phyloP scores from a whole-genome alignment of 2,797 vertebrate species.

The Micropoecilia bifurca region DNA sequence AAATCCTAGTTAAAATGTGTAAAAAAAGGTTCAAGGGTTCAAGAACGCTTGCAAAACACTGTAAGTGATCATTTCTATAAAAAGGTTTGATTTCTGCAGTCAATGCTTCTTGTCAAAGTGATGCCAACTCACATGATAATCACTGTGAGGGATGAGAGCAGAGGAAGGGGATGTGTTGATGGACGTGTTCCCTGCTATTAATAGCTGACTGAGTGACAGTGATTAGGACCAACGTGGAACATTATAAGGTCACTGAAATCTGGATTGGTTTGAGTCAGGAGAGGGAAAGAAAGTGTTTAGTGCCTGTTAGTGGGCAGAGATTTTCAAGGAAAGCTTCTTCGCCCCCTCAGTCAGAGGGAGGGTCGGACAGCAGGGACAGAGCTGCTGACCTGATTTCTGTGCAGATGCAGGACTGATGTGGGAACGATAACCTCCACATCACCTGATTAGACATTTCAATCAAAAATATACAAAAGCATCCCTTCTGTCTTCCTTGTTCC shows the following conservation, averaged over 20 bases:
- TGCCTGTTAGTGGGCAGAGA: not conserved
- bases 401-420: not conserved
- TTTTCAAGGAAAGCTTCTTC: not conserved
- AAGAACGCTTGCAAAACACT: not conserved
- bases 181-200: slow-evolving; percentile 31
- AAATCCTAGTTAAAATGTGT: not conserved
- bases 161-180: slow-evolving; percentile 6
- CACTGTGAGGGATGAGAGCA: not conserved
- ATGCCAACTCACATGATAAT: slow-evolving; percentile 6
- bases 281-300: not conserved
- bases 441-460: not conserved
- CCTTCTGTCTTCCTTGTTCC: slow-evolving; percentile 8
- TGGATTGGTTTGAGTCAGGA: not conserved
- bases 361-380: slow-evolving; percentile 1
- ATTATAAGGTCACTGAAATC: slow-evolving; percentile 1
- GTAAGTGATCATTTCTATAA: not conserved
- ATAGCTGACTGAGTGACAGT: slow-evolving; percentile 21
- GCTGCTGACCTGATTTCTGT: slow-evolving; percentile 10
- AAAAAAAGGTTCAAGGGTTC: not conserved
- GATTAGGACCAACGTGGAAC: not conserved
- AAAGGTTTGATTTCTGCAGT: not conserved
- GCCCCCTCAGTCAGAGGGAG: no score
- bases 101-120: not conserved
- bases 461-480: not conserved
- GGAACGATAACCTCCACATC: not conserved